Evolutionary conservation across 2,888 invertebrate species (phyloP).

Genomic region (Cyrtodaria siliqua): DNA sequence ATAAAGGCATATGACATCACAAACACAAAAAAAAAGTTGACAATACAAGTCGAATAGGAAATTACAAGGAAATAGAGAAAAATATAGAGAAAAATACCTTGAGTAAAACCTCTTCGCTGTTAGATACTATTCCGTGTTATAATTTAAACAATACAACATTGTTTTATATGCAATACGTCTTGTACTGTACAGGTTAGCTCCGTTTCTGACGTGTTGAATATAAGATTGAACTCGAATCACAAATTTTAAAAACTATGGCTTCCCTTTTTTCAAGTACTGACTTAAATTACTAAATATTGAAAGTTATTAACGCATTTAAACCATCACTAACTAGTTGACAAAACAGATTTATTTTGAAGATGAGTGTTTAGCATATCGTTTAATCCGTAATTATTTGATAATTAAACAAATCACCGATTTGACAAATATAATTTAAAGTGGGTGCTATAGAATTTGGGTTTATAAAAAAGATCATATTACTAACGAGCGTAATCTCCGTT

Average conservation of each 20-base stretch:
- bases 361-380: conserved; percentile 55
- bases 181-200: too few species aligned
- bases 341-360: conserved; percentile 34
- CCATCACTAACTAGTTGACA: conserved; percentile 45
- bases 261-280: conserved; percentile 37
- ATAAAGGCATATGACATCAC: too few species aligned
- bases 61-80: too few species aligned
- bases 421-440: conserved; percentile 19
- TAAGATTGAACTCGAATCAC: too few species aligned
- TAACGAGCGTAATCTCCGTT: conserved; percentile 8
- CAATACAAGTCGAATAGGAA: too few species aligned
- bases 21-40: too few species aligned
- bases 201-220: too few species aligned
- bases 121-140: too few species aligned
- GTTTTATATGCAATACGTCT: too few species aligned
- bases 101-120: too few species aligned
- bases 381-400: conserved; percentile 61
- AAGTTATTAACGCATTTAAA: conserved; percentile 55
- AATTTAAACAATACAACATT: too few species aligned
- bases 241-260: conserved; percentile 1
- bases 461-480: conserved; percentile 4
- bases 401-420: conserved; percentile 49
- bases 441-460: conserved; percentile 24
- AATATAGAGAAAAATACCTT: too few species aligned
- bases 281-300: conserved; percentile 36